Conservation (phyloP, 2,888 invertebrate species). For the Harmothoe impar region DNA sequence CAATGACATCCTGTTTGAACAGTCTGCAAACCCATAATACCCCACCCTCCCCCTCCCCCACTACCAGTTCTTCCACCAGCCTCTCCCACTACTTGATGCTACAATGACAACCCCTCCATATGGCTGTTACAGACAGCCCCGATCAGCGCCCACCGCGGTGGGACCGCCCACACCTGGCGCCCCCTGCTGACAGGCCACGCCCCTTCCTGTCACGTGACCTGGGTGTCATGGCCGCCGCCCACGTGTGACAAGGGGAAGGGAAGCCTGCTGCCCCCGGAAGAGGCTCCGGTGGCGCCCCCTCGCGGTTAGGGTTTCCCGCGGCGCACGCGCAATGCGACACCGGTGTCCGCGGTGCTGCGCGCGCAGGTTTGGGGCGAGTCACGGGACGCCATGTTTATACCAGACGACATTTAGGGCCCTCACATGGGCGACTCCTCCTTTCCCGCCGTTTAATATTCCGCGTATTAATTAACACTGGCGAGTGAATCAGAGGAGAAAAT, state of each 20-base stretch:
- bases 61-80: background rate
- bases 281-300: constrained; percentile 27
- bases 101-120: constrained; percentile 1
- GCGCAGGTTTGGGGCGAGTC: background rate
- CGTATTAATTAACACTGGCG: constrained; percentile 2
- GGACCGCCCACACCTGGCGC: constrained; percentile 23
- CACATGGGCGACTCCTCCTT: background rate
- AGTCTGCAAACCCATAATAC: background rate
- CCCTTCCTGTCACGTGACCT: constrained; percentile 34
- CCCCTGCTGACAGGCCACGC: background rate
- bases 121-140: background rate
- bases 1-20: background rate
- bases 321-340: constrained; percentile 1
- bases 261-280: background rate
- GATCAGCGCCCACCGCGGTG: background rate
- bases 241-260: constrained; percentile 7
- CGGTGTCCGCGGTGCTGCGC: background rate
- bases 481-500: constrained; percentile 22
- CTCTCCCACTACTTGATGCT: background rate
- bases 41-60: constrained; percentile 16
- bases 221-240: constrained; percentile 12
- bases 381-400: constrained; percentile 24
- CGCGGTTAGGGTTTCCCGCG: constrained; percentile 16
- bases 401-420: constrained; percentile 3
- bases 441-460: constrained; percentile 1